These are phyloP conservation scores for Dunckerocampus dactyliophorus DNA, from an alignment of 2,113 vertebrate genomes.

Conservation along the genomic window DNA sequence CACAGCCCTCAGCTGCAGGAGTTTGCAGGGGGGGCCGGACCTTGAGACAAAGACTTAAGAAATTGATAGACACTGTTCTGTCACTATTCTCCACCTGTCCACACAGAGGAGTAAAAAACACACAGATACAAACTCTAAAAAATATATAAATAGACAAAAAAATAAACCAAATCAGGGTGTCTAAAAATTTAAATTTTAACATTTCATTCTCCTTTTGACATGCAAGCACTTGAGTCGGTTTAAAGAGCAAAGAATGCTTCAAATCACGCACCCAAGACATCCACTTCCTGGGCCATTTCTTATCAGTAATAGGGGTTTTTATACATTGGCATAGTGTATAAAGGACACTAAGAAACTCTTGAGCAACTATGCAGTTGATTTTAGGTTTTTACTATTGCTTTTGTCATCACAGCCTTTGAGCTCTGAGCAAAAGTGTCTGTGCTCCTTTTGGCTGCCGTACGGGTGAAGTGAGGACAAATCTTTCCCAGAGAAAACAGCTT, in stretches of 20 bases:
- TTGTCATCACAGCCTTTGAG: constrained; percentile 73
- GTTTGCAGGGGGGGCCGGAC: constrained; percentile 51
- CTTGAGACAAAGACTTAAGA: constrained; percentile 51
- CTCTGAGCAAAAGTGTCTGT: constrained; percentile 67
- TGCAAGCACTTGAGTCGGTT: constrained; percentile 65
- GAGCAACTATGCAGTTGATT: constrained; percentile 79
- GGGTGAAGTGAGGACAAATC: constrained; percentile 71
- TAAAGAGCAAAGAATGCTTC: constrained; percentile 73
- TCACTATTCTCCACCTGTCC: constrained; percentile 58
- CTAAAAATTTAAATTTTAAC: constrained; percentile 72
- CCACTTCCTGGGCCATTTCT: constrained; percentile 73
- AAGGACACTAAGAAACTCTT: constrained; percentile 59
- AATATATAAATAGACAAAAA: constrained; percentile 45
- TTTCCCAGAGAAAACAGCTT: constrained; percentile 65
- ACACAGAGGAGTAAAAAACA: constrained; percentile 53
- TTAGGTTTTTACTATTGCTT: constrained; percentile 65
- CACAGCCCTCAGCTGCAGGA: constrained; percentile 66
- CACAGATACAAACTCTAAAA: constrained; percentile 43
- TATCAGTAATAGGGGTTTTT: constrained; percentile 55
- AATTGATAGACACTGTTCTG: constrained; percentile 53
- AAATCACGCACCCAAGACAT: constrained; percentile 67
- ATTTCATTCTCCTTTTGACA: constrained; percentile 68
- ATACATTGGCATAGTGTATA: constrained; percentile 64
- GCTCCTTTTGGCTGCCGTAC: constrained; percentile 69
- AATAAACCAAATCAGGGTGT: constrained; percentile 83